These are phyloP conservation scores for Anorthoa munda DNA, from an alignment of 2,888 invertebrate species.

Conservation along the genomic window DNA sequence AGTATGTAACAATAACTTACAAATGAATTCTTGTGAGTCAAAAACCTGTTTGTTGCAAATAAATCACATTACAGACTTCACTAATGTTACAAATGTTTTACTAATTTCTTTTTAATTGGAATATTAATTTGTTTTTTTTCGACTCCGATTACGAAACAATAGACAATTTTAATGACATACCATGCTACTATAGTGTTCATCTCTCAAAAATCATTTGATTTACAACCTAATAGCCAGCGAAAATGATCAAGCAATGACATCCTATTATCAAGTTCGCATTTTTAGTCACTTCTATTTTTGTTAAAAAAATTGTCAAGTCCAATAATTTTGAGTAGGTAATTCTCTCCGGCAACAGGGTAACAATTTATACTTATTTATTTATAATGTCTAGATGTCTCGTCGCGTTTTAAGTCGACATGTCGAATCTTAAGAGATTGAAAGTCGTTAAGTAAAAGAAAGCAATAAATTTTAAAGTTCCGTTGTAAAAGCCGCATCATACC, in stretches of 20 bases:
- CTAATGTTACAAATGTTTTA: slow-evolving; percentile 5
- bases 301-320: background rate
- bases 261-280: background rate
- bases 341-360: slow-evolving; percentile 23
- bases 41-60: slow-evolving; percentile 3
- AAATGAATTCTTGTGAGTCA: background rate
- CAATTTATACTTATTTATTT: slow-evolving; percentile 30
- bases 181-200: background rate
- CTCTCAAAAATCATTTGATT: background rate
- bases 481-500: slow-evolving; percentile 73
- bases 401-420: slow-evolving; percentile 70
- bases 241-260: background rate
- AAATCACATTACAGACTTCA: slow-evolving; percentile 6
- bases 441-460: slow-evolving; percentile 84
- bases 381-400: slow-evolving; percentile 34
- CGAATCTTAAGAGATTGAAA: slow-evolving; percentile 80
- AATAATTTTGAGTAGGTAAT: slow-evolving; percentile 18
- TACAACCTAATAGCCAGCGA: background rate
- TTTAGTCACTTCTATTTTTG: background rate
- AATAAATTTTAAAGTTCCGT: slow-evolving; percentile 84
- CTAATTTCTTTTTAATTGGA: slow-evolving; percentile 15
- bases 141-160: background rate
- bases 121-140: background rate
- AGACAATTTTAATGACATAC: background rate
- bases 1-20: background rate